Base-by-base conservation (phyloP, 1,140 invertebrate species). In the Conopomorpha cramerella region DNA sequence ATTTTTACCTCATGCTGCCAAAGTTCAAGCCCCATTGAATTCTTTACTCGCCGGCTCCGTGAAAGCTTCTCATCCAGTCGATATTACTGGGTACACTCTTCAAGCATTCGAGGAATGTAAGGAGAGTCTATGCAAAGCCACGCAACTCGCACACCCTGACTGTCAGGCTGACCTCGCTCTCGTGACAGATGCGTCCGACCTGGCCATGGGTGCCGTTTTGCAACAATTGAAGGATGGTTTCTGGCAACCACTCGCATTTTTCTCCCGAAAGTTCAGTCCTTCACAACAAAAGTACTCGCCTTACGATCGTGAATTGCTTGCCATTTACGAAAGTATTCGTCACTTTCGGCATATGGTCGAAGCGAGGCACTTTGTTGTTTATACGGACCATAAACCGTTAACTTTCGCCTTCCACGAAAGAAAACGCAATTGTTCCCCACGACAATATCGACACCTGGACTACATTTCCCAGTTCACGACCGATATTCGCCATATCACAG, bases 231-330 rank as follows among this genome's bases (percentile, higher is more conserved):
- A 36, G 3, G 10, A 49, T 13, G 32, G 19, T 3, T 12, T 25
- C 16, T 41, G 43, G 31, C 30, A 51, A 44, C 61, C 61, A 3
- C 27, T 71, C 0, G 58, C 40, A 16, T 77, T 72, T 37, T 71
- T 71, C 34, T 71, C 61, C 10, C 55, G 48, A 30, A 72, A 67
- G 38, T 35, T 78, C 0, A 49, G 26, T 4, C 16, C 41, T n/a
- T 32, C 53, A 1, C 46, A 79, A 46, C 26, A 35, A 10, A 56
- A 61, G 16, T 74, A 76, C 29, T 51, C 50, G 10, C 51, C 64
- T 2, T 80, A 66, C 48, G 72, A 78, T 37, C 36, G 67, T 3
- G 76, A 81, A 46, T 41, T 79, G 7, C 38, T 78, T 2, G 76
- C 65, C 6, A 64, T 71, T 25, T 79, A 76, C 46, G 14, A 34